phyloP scores from a whole-genome alignment of 53 echinoderm and acorn worm genomes.

The Antedon mediterranea region DNA sequence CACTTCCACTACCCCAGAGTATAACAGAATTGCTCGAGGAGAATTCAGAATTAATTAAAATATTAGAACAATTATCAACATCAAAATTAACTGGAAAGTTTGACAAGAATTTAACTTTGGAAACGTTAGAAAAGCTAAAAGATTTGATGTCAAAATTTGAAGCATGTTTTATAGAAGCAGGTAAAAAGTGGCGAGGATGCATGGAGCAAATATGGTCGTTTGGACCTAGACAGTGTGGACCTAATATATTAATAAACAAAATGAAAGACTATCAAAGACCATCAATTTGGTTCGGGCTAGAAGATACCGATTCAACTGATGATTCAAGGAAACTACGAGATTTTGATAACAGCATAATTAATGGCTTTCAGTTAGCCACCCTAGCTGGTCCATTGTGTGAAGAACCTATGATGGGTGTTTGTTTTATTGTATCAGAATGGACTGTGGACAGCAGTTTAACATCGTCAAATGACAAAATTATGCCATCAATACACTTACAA shows the following conservation, averaged over 20 bases:
- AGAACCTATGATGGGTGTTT: constrained; percentile 97
- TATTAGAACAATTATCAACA: constrained; percentile 47
- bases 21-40: constrained; percentile 64
- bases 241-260: constrained; percentile 75
- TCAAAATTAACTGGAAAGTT: constrained; percentile 38
- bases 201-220: constrained; percentile 76
- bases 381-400: constrained; percentile 90
- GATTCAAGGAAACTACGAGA: constrained; percentile 13
- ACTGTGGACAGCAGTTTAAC: constrained; percentile 19
- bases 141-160: constrained; percentile 47
- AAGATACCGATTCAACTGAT: background rate
- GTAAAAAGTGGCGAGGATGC: constrained; percentile 69
- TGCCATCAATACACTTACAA: background rate
- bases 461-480: background rate
- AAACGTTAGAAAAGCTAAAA: constrained; percentile 25
- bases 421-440: constrained; percentile 65
- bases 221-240: constrained; percentile 80
- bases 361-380: constrained; percentile 91
- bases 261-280: constrained; percentile 52
- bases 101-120: constrained; percentile 29
- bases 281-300: constrained; percentile 66
- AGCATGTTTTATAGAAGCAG: constrained; percentile 47
- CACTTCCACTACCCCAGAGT: constrained; percentile 58
- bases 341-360: constrained; percentile 78
- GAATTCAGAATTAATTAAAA: constrained; percentile 51